Conservation (phyloP, 2,888 invertebrate species). For the Pseudoips prasinana region DNA sequence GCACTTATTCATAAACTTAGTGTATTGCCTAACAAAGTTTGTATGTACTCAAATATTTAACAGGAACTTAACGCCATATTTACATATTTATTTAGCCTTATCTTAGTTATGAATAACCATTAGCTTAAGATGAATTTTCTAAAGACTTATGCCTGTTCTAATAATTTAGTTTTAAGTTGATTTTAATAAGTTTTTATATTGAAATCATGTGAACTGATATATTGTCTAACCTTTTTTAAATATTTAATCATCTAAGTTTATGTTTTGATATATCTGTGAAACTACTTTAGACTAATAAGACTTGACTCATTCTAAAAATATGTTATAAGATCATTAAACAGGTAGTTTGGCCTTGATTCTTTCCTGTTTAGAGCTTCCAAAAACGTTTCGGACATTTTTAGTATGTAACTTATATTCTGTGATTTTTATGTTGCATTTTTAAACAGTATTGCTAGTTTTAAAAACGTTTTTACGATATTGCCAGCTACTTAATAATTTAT, state of each 20-base stretch:
- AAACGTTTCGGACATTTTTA: slow-evolving; percentile 27
- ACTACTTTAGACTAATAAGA: slow-evolving; percentile 23
- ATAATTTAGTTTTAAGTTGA: slow-evolving; percentile 9
- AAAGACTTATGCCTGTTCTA: slow-evolving; percentile 22
- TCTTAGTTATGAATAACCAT: slow-evolving; percentile 25
- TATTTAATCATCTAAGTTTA: neutral
- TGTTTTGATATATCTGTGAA: neutral
- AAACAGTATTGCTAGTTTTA: slow-evolving; percentile 57
- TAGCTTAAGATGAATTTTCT: slow-evolving; percentile 19
- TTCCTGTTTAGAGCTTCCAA: slow-evolving; percentile 47
- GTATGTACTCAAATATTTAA: slow-evolving; percentile 49
- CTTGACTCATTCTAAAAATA: slow-evolving; percentile 33
- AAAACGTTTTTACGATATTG: slow-evolving; percentile 46
- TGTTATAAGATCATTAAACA: slow-evolving; percentile 37
- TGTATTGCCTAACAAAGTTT: slow-evolving; percentile 31
- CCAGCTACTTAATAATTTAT: slow-evolving; percentile 52
- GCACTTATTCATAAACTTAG: slow-evolving; percentile 1
- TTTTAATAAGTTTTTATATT: slow-evolving; percentile 2
- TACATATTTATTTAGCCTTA: slow-evolving; percentile 30
- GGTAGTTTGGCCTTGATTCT: slow-evolving; percentile 53
- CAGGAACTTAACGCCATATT: slow-evolving; percentile 36
- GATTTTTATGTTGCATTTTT: slow-evolving; percentile 46
- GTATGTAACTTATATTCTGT: slow-evolving; percentile 56
- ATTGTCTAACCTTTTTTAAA: slow-evolving; percentile 1
- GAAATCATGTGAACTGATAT: slow-evolving; percentile 17